Base-by-base conservation (phyloP, 2,888 invertebrate genomes). In the Athripsodes cinereus region DNA sequence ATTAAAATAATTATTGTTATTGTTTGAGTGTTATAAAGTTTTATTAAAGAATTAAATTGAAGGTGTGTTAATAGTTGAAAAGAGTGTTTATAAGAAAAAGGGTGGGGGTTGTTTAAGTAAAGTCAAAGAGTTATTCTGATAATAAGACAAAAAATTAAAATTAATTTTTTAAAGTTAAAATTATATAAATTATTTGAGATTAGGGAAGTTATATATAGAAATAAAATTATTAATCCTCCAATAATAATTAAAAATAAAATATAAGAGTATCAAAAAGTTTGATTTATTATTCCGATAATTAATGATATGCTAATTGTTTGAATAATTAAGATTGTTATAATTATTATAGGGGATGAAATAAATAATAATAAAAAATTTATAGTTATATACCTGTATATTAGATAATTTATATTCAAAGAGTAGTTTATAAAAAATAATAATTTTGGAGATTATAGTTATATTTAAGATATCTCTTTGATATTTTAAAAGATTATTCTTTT, bases 371-470 rank as follows among this genome's bases (percentile, higher is more conserved):
- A 6, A 6, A 52, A 22, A 19, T 11, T 50, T 10, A 16, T 13
- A 13, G 11, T 34, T 52, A 8, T 19, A 18, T 22, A 34, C 19
- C 20, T 44, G 11, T 44, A 44, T 21, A 44, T 20, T 6, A 44
- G 21, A 44, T 62, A 69, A 65, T 67, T 71, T 69, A 55, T 69
- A 65, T 62, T 73, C 81, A 83, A 78, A 76, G 77, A 77, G 73
- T 84, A 84, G 81, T 84, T 84, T 83, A 77, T 65, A 73, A 67
- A 64, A 84, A 84, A 84, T 82, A 76, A 81, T 83, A 84, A 82
- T 84, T 84, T 84, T 84, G 82, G 82, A 79, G 78, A 82, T 84
- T 84, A 82, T 80, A 69, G 79, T 81, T 76, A 78, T 75, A 76
- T 72, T 71, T 57, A 67, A 66, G 72, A 73, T 78, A 78, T 78